These are phyloP conservation scores for Monochamus saltuarius DNA, from an alignment of 1,140 invertebrate genomes.

Conservation along the genomic window DNA sequence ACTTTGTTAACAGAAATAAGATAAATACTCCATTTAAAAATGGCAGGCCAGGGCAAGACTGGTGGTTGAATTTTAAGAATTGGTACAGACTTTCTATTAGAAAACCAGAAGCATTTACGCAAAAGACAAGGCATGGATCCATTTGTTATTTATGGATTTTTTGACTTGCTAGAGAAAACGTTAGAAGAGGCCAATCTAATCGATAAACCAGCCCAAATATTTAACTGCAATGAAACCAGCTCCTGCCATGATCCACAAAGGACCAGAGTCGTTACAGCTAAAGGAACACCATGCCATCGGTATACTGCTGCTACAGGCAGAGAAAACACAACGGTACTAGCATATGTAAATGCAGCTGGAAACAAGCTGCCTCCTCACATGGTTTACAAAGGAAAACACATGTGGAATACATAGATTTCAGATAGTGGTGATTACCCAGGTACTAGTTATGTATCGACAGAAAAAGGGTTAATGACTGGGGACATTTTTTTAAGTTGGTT, in stretches of 20 bases:
- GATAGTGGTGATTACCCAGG: too few relatives aligned
- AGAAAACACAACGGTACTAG: constrained; percentile 48
- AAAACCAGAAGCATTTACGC: constrained; percentile 4
- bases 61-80: not conserved
- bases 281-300: constrained; percentile 34
- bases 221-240: not conserved
- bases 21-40: too few relatives aligned
- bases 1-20: too few relatives aligned
- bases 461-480: too few relatives aligned
- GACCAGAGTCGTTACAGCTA: constrained; percentile 41
- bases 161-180: not conserved
- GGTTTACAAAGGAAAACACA: too few relatives aligned
- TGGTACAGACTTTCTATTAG: not conserved
- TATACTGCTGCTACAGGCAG: constrained; percentile 41
- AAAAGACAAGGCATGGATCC: not conserved
- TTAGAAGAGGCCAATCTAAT: not conserved
- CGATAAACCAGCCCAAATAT: constrained; percentile 2
- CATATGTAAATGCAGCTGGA: constrained; percentile 26
- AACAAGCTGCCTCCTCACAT: too few relatives aligned
- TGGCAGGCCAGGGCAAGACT: not conserved
- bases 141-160: constrained; percentile 2
- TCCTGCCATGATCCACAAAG: not conserved
- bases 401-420: too few relatives aligned
- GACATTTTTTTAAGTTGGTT: too few relatives aligned
- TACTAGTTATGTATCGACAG: too few relatives aligned